Base-by-base conservation (phyloP, 2,797 vertebrate species). In the Pipistrellus pipistrellus region DNA sequence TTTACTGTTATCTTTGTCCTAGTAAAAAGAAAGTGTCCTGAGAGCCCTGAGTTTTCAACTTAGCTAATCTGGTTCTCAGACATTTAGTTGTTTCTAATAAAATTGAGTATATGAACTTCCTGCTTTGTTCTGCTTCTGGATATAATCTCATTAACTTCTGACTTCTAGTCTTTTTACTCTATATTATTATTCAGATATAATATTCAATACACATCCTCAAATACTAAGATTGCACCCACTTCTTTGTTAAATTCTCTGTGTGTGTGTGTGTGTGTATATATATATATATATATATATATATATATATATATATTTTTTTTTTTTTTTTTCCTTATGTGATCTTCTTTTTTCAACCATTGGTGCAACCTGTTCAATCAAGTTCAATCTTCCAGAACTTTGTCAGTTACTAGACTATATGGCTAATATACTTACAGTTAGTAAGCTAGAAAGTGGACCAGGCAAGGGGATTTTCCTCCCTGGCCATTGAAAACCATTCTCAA, bases 361-460 rank as follows among this genome's bases (percentile, higher is more conserved):
- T 38, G 80, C 23, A 91, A 59, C 3, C 32, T 76, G n/a, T 15
- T 2, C 21, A 93, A 25, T 41, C 41, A 81, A 66, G 25, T 85
- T 83, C 32, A 23, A 9, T 30, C 15, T 17, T 91, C 25, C 6
- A 55, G 23, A 95, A 66, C 6, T 46, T 66, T 88, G 12, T 25
- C 32, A 72, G 9, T 6, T 20, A 62, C 35, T 44, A 78, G 13
- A 10, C 4, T 46, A 14, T 27, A 6, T 38, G 18, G 17, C 10
- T 93, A 14, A 44, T 15, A 57, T 59, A 41, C 10, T 85, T 75
- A 73, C 0, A 48, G 53, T 44, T 23, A 92, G 41, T n/a, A 55
- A 0, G 0, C 27, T 71, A 82, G 35, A 75, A 64, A 20, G 3
- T 66, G 12, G 8, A 86, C 0, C 2, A 15, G 23, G 2, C 6